Conservation (phyloP, 2,888 invertebrate genomes). For the Phalera bucephala region DNA sequence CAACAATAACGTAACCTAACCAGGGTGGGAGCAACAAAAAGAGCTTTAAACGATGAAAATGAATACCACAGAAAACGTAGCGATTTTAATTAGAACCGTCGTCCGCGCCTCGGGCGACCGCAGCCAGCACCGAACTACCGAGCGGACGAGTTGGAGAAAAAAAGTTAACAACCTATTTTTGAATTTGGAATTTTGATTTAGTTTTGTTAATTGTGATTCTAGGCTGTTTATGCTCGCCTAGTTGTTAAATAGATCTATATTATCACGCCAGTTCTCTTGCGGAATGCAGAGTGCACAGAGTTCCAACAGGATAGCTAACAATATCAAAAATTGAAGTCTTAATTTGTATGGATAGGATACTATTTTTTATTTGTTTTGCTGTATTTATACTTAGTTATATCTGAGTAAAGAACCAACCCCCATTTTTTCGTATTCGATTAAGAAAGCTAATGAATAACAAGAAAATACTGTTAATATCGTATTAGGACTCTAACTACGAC, state of each 20-base stretch:
- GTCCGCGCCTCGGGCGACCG: constrained; percentile 68
- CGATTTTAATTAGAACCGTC: constrained; percentile 78
- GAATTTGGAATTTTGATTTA: constrained; percentile 34
- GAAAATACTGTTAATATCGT: not conserved
- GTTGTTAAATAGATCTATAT: too few species aligned
- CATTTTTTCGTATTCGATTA: too few species aligned
- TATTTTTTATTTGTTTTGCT: too few species aligned
- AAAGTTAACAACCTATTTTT: constrained; percentile 39
- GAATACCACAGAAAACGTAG: constrained; percentile 74
- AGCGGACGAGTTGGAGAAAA: constrained; percentile 33
- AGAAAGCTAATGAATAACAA: not conserved
- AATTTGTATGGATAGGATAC: too few species aligned
- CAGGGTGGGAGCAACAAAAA: constrained; percentile 70
- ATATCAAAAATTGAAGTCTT: too few species aligned
- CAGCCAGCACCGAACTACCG: constrained; percentile 57
- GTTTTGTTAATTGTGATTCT: constrained; percentile 40
- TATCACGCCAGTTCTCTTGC: too few species aligned
- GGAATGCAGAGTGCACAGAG: too few species aligned
- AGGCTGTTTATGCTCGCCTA: not conserved
- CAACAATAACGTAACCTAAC: constrained; percentile 72
- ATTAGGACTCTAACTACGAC: constrained; percentile 4
- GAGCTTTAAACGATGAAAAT: constrained; percentile 74
- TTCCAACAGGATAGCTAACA: too few species aligned
- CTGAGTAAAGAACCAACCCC: too few species aligned
- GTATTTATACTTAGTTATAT: too few species aligned